Conservation (phyloP, 2,113 vertebrate species). For the Hippolais icterina region DNA sequence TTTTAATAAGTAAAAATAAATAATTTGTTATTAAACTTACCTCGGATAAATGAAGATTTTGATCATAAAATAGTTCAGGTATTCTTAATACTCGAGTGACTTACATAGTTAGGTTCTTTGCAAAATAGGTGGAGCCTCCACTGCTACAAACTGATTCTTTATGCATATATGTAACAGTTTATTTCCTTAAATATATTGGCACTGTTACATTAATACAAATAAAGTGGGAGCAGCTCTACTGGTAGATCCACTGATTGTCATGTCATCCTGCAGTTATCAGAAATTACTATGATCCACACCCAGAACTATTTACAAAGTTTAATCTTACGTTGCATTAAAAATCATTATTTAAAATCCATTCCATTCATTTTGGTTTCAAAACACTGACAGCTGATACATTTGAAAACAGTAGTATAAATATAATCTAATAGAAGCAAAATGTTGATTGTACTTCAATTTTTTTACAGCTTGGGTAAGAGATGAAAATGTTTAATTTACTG, state of each 20-base stretch:
- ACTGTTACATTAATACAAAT: neutral
- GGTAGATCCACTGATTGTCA: slow-evolving; percentile 13
- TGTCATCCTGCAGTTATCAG: neutral
- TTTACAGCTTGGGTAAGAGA: neutral
- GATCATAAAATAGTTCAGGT: neutral
- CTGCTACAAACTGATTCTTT: neutral
- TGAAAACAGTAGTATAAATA: neutral
- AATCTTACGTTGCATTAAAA: neutral
- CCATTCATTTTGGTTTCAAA: slow-evolving; percentile 10
- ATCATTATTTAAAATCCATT: slow-evolving; percentile 16
- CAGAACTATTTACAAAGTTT: neutral
- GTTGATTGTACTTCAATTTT: neutral
- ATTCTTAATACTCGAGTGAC: neutral
- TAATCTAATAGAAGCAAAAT: neutral
- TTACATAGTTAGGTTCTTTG: neutral
- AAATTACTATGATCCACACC: neutral
- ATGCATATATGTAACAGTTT: neutral
- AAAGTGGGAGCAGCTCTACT: neutral
- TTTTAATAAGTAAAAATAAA: slow-evolving; percentile 40
- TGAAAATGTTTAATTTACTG: neutral
- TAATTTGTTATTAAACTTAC: slow-evolving; percentile 23
- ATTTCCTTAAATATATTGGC: neutral
- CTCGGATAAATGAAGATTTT: neutral
- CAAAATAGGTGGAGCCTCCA: neutral
- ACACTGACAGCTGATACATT: neutral